A percentile compares a stretch with the other conserved stretches of the same genome.
Conservation (phyloP, 1,140 invertebrate species). For the Coelopa frigida region DNA sequence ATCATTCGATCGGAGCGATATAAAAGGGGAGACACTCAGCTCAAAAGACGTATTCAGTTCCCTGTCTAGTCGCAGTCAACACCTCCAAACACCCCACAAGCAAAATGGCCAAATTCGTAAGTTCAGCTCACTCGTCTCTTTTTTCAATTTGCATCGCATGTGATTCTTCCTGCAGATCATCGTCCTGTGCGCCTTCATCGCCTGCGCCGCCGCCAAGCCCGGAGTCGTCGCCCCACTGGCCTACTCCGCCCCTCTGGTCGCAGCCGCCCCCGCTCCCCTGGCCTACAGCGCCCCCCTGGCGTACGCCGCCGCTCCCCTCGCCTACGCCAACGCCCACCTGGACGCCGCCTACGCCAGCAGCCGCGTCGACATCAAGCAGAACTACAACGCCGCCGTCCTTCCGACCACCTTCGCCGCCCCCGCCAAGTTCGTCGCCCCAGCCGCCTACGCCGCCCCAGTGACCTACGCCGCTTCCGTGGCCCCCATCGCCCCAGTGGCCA, state of each 20-base stretch:
- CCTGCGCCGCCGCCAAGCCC: slow-evolving; percentile 17
- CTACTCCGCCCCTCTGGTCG: slow-evolving; percentile 12
- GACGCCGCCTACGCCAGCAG: slow-evolving; percentile 3
- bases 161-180: slow-evolving; percentile 13
- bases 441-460: slow-evolving; percentile 6
- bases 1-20: too few species aligned
- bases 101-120: slow-evolving; percentile 8
- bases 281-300: slow-evolving; percentile 18
- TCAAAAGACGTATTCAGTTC: too few species aligned
- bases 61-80: too few species aligned
- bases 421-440: slow-evolving; percentile 8
- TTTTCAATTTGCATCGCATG: neutral
- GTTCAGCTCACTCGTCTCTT: neutral
- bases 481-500: slow-evolving; percentile 2
- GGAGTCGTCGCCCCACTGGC: slow-evolving; percentile 12
- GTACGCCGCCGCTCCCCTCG: neutral
- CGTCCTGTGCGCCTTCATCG: slow-evolving; percentile 22
- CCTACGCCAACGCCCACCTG: slow-evolving; percentile 6
- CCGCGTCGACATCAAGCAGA: slow-evolving; percentile 5
- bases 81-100: too few species aligned
- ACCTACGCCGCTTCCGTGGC: slow-evolving; percentile 5
- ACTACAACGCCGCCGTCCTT: slow-evolving; percentile 5
- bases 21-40: too few species aligned
- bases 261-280: slow-evolving; percentile 7
- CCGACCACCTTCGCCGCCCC: neutral